These are phyloP conservation scores for Trichogramma pretiosum DNA, from an alignment of 1,140 invertebrate genomes.

Conservation along the genomic window DNA sequence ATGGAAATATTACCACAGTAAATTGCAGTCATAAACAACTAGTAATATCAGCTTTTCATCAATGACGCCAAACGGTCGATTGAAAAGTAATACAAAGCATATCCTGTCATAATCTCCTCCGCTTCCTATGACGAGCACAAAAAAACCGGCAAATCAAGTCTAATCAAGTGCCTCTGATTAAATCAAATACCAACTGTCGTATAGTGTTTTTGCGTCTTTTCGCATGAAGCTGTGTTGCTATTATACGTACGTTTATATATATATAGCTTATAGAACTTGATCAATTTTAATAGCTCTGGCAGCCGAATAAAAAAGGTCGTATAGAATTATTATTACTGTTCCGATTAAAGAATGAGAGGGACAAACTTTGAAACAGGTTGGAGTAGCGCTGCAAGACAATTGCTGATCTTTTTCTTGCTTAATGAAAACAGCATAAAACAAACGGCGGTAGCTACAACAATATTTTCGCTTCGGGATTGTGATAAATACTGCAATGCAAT, in stretches of 20 bases:
- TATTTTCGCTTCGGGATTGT: conserved; percentile 13
- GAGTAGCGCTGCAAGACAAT: conserved; percentile 29
- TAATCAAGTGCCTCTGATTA: conserved; percentile 6
- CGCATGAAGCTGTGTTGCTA: neutral
- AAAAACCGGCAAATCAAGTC: neutral
- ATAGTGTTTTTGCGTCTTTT: conserved; percentile 1
- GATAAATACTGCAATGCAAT: too few species aligned
- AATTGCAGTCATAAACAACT: too few species aligned
- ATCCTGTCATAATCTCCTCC: too few species aligned
- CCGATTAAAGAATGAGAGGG: neutral
- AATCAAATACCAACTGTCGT: conserved; percentile 5
- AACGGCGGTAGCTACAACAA: too few species aligned
- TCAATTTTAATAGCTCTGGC: conserved; percentile 7
- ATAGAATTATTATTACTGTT: conserved; percentile 21
- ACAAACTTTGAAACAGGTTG: conserved; percentile 27
- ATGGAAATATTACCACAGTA: too few species aligned
- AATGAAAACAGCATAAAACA: conserved; percentile 15
- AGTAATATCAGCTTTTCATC: too few species aligned
- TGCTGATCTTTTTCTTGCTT: conserved; percentile 23
- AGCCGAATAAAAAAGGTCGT: neutral
- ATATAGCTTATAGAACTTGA: too few species aligned
- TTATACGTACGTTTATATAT: too few species aligned
- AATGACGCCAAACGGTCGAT: too few species aligned
- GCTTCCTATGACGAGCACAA: too few species aligned
- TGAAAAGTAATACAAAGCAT: too few species aligned